Evolutionary conservation across 2,113 vertebrate species (phyloP), one percentile per base, ranked within the genome.

Genomic region (Ranitomeya variabilis): DNA sequence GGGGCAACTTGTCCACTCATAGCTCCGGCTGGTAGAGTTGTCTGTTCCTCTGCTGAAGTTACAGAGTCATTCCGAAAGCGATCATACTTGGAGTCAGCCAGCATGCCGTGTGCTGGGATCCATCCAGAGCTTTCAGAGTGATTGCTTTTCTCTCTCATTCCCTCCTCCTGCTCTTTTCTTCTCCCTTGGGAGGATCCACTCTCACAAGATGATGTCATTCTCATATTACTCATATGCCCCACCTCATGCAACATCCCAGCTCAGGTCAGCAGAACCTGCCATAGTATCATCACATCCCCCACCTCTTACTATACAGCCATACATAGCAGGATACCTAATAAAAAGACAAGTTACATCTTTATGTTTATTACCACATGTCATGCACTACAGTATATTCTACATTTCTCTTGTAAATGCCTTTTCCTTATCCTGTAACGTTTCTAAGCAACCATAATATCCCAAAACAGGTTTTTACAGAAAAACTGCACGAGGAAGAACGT

Each of bases 11-110:
- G 96, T 93, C 96, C 91, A 89, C 95, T 96, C 96, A 96, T 96
- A 92, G 94, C 94, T 83, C 51, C 87, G 54, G 91, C 96, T 90
- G 94, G 94, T 94, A 69, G 71, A 91, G 95, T 94, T 94, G 95
- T 95, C 92, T 96, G 94, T 92, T 96, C 95, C 88, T 96, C 95
- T 62, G 94, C 94, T 91, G 96, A 96, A 93, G 95, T 96, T 95
- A 96, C 95, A 90, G 95, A 95, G 92, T 95, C 96, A 91, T 97
- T 96, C 92, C 95, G 94, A 93, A 97, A 96, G 92, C 96, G 96
- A 92, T 93, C 96, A 96, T 97, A 97, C 95, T 96, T 97, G 92
- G 96, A 95, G 94, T 96, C 96, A 93, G 96, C 94, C 92, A 96
- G 95, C 96, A 96, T 97, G 93, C 96, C 96, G 95, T 92, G 80